These are phyloP conservation scores for Notoglanidium macrostoma DNA, from an alignment of 2,797 vertebrate genomes.

Conservation along the genomic window DNA sequence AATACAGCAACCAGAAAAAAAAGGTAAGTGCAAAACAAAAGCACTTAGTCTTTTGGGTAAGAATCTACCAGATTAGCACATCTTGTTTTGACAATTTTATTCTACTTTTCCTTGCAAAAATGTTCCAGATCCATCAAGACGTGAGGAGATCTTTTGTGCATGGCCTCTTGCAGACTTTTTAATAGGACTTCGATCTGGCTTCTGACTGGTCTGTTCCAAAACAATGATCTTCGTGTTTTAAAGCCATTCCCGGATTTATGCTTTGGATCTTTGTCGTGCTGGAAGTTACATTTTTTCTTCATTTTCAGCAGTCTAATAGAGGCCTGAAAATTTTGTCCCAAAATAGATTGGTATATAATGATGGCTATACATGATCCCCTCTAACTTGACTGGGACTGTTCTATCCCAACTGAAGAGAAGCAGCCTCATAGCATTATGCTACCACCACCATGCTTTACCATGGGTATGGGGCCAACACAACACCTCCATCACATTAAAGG, in stretches of 20 bases:
- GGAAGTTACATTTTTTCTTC: neutral
- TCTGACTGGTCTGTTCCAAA: neutral
- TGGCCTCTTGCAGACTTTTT: neutral
- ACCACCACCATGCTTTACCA: neutral
- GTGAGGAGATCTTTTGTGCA: neutral
- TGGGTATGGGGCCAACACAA: neutral
- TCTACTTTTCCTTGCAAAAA: neutral
- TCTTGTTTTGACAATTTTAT: neutral
- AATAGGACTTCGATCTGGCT: neutral
- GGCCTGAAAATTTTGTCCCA: neutral
- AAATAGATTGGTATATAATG: too few relatives aligned
- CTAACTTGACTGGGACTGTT: neutral
- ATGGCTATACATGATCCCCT: neutral
- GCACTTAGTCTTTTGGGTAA: neutral
- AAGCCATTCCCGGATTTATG: neutral
- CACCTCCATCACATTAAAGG: too few relatives aligned
- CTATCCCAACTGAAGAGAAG: neutral
- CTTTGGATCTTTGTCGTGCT: neutral
- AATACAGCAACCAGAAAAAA: neutral
- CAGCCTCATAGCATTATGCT: neutral
- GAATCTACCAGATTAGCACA: neutral
- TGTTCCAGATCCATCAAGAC: neutral
- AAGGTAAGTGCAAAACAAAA: neutral
- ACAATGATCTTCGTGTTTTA: neutral
- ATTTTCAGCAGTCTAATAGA: neutral